phyloP scores from a whole-genome alignment of 2,113 vertebrate species.

The Delphinapterus leucas region DNA sequence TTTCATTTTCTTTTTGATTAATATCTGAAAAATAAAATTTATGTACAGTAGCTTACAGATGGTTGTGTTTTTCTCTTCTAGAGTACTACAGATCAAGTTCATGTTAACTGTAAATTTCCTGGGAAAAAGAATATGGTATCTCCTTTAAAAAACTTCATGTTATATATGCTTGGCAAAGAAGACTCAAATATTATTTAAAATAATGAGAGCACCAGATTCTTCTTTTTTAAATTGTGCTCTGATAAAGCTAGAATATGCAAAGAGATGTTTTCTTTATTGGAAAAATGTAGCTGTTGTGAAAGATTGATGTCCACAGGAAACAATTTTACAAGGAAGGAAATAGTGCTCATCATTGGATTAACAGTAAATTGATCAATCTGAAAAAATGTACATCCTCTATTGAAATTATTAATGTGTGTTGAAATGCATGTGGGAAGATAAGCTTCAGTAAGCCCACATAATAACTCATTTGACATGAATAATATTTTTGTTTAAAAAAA shows the following conservation, averaged over 20 bases:
- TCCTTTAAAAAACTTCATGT: neutral
- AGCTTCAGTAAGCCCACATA: neutral
- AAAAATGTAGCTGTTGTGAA: neutral
- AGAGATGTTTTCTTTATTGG: neutral
- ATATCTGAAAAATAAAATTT: neutral
- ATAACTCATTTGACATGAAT: neutral
- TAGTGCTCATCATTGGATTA: constrained; percentile 26
- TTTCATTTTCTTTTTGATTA: neutral
- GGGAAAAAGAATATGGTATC: neutral
- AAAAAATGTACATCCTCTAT: constrained; percentile 19
- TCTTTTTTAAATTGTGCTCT: neutral
- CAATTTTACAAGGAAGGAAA: constrained; percentile 57
- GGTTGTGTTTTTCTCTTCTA: neutral
- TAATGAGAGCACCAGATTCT: neutral
- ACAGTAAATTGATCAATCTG: constrained; percentile 35
- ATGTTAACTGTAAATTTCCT: neutral
- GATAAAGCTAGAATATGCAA: neutral
- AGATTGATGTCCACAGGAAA: constrained; percentile 26
- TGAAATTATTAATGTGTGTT: constrained; percentile 21
- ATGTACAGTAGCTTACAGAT: neutral
- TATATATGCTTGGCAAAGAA: neutral
- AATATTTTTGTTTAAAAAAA: neutral
- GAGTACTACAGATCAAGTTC: neutral
- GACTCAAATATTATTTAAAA: neutral
- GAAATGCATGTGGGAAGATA: neutral